Evolutionary conservation across 1,140 invertebrate genomes (phyloP), one percentile per base, ranked within the genome.

Genomic region (Drosophila hydei): DNA sequence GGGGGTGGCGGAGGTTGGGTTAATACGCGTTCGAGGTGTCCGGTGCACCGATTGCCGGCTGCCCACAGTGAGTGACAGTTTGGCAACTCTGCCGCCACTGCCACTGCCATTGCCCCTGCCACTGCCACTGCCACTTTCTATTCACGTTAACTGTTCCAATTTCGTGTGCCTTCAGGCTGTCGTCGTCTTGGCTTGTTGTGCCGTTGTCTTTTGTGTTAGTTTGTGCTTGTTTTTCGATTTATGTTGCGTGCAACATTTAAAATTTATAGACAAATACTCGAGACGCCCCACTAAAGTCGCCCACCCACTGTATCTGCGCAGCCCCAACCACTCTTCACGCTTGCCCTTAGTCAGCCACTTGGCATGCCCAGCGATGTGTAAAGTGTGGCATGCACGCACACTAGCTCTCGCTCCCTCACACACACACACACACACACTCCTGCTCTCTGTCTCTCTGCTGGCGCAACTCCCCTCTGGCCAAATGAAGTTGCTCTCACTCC

Each of bases 231-330:
- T 72, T 33, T 75, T 72, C 56, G 63, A 72, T 76, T 64, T 63
- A 58, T 73, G 64, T 76, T 69, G 70, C 71, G 64, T 76, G 70
- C 54, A 69, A 63, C 74, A 76, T 76, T 76, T 69, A 76, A 76
- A 73, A 76, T 76, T 69, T 59, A 73, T 76, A 73, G 54, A 76
- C 70, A 73, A 73, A 73, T 58, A 63, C 54, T 48, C 27, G 12
- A 38, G 43, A 4, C n/a, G 43, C 19, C 40, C 6, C 4, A 36
- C 36, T 38, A 12, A 38, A 14, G 36, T 2, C 36, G 12, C 36
- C 12, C n/a, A n/a, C 36, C 36, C 36, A 38, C 27, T 30, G 25
- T 27, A 38, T 11, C 11, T 2, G 36, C 36, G 4, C 9, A 27
- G 12, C 23, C 21, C 54, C 30, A 33, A 2, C 30, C 30, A 33